phyloP scores from a whole-genome alignment of 1,140 invertebrate species.

The Drosophila repleta region DNA sequence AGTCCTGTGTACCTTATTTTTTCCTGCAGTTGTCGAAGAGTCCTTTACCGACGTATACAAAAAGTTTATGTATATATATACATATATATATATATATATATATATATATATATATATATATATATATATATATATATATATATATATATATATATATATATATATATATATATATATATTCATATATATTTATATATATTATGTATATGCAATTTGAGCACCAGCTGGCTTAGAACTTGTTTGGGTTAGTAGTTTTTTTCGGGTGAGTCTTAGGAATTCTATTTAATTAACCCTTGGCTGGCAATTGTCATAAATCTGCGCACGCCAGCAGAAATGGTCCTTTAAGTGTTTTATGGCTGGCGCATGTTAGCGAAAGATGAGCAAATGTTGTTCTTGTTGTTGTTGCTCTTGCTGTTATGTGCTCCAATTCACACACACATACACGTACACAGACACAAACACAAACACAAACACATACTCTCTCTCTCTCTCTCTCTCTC shows the following conservation, averaged over 20 bases:
- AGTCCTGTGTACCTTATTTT: constrained; percentile 50
- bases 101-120: constrained; percentile 79
- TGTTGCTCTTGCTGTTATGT: constrained; percentile 41
- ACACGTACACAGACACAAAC: constrained; percentile 28
- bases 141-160: constrained; percentile 75
- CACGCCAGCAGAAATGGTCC: constrained; percentile 62
- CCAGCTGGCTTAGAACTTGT: constrained; percentile 57
- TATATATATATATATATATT: constrained; percentile 73
- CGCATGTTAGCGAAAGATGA: constrained; percentile 53
- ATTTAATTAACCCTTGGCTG: constrained; percentile 74
- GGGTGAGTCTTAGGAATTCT: constrained; percentile 57
- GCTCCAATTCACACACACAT: constrained; percentile 62
- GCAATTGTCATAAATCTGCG: constrained; percentile 45
- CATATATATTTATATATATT: no score
- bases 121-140: constrained; percentile 76
- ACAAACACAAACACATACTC: constrained; percentile 18
- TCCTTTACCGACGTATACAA: constrained; percentile 34
- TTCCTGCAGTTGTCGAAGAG: constrained; percentile 22
- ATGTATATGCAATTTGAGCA: constrained; percentile 70
- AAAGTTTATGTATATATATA: constrained; percentile 70
- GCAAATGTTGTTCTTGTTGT: constrained; percentile 22
- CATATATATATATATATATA: constrained; percentile 76
- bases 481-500: background rate
- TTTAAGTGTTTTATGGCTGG: constrained; percentile 74
- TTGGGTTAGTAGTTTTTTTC: constrained; percentile 10